phyloP scores from a whole-genome alignment of 1,140 invertebrate species.

The Macrocentrus cingulum region DNA sequence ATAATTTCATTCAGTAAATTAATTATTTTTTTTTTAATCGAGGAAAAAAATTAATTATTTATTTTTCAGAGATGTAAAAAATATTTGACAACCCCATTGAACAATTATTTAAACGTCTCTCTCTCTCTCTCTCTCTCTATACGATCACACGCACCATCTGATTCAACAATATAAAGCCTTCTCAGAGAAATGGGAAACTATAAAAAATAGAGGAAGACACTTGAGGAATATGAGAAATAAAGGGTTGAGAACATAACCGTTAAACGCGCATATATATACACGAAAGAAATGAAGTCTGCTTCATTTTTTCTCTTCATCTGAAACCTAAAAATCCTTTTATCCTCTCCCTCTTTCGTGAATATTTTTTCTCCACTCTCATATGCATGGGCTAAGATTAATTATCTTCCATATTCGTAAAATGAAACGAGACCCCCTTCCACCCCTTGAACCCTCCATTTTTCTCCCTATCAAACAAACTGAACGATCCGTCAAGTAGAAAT shows the following conservation, averaged over 20 bases:
- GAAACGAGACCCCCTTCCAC: slow-evolving; percentile 38
- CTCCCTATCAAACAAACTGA: slow-evolving; percentile 10
- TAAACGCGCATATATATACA: too few species aligned
- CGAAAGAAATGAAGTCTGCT: too few species aligned
- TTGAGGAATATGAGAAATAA: slow-evolving; percentile 31
- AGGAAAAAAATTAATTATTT: too few species aligned
- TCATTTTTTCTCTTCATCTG: slow-evolving; percentile 55
- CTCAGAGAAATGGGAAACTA: slow-evolving; percentile 2
- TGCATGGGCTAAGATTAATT: slow-evolving; percentile 55
- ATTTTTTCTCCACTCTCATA: slow-evolving; percentile 28
- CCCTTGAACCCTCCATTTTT: too few species aligned
- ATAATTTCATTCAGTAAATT: too few species aligned
- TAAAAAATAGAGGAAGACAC: slow-evolving; percentile 6
- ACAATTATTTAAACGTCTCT: too few species aligned
- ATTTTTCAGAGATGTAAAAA: too few species aligned
- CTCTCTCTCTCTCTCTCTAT: too few species aligned
- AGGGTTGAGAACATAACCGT: slow-evolving; percentile 28
- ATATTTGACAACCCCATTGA: too few species aligned
- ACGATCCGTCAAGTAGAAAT: neutral
- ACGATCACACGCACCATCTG: too few species aligned
- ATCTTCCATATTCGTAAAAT: slow-evolving; percentile 58
- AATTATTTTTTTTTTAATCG: too few species aligned
- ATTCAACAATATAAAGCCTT: too few species aligned
- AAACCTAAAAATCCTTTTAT: slow-evolving; percentile 59
- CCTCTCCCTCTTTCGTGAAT: slow-evolving; percentile 28